phyloP scores from a whole-genome alignment of 2,888 invertebrate species.

The Idaea aversata region DNA sequence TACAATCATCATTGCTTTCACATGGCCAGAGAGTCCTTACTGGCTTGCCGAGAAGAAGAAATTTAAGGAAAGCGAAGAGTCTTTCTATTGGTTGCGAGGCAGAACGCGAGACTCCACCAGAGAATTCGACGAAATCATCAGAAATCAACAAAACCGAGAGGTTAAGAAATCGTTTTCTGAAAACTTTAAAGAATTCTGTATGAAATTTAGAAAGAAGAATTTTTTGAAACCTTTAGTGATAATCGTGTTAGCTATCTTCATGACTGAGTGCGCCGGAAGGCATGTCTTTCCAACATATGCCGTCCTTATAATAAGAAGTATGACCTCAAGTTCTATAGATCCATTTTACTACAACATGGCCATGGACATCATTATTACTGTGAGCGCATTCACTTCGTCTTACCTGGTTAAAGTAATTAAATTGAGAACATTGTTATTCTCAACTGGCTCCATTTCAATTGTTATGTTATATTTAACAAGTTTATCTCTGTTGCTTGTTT shows the following conservation, averaged over 20 bases:
- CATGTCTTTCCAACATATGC: conserved; percentile 58
- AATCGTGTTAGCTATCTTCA: conserved; percentile 35
- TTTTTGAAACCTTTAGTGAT: conserved; percentile 52
- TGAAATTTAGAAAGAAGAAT: conserved; percentile 46
- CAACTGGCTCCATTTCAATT: conserved; percentile 46
- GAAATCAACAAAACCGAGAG: conserved; percentile 30
- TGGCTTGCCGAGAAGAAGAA: conserved; percentile 30
- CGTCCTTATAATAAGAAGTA: conserved; percentile 47
- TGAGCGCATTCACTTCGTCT: conserved; percentile 46
- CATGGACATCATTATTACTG: conserved; percentile 50
- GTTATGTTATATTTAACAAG: conserved; percentile 4
- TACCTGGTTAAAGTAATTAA: conserved; percentile 49
- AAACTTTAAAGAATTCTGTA: conserved; percentile 29
- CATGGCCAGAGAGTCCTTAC: conserved; percentile 38
- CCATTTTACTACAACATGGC: conserved; percentile 49
- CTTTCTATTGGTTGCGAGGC: conserved; percentile 74
- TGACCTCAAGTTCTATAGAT: conserved; percentile 40
- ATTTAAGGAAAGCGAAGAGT: conserved; percentile 22
- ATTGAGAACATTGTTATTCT: conserved; percentile 49
- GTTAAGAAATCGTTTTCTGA: conserved; percentile 16
- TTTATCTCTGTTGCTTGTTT: conserved; percentile 40
- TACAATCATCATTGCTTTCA: conserved; percentile 23
- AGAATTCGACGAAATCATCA: conserved; percentile 46
- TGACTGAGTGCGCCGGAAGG: conserved; percentile 52
- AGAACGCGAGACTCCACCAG: conserved; percentile 50